Evolutionary conservation across 2,797 vertebrate species (phyloP), one percentile per base, ranked within the genome.

Genomic region (Urosaurus nigricauda): DNA sequence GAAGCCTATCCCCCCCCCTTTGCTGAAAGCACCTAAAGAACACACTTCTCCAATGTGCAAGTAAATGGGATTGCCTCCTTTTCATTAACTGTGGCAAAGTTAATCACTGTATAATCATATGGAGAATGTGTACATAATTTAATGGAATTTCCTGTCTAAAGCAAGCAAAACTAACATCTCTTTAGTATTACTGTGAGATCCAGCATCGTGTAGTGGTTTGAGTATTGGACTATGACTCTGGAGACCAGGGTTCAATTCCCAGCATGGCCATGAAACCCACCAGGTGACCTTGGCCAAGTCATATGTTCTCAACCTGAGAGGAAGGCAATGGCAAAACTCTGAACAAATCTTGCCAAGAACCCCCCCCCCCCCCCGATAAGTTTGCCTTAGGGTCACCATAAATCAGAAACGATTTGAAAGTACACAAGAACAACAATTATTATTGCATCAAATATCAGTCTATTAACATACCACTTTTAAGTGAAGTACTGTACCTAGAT

Each of bases 71-170:
- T 63, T 60, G 3, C 43, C 51, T 60, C 35, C 16, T 43, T 77
- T 89, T 51, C 35, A 88, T 79, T 84, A 79, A 84, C 9, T 60
- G 8, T 40, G n/a, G 81, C 73, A 60, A 78, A 84, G 47, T 78
- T 80, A 56, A 43, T 65, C n/a, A 77, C 29, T 40, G 51, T 74
- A 65, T 16, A 79, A 19, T 29, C 7, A 9, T 43, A 65, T 32
- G 58, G 7, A 75, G 13, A 75, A n/a, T 35, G 24, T 43, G 19
- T 37, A 53, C 12, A 19, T 19, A 70, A 56, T 53, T 63, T 60
- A 75, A 82, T 83, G 12, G 60, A 82, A 74, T 17, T 58, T 85
- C 60, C 4, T 40, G 47, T 70, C 51, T 40, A 77, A 56, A 5
- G 29, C 70, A 75, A 9, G 35, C 2, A 65, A 81, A 85, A n/a